Evolutionary conservation across 2,113 vertebrate genomes (phyloP).

Genomic region (Rostratula benghalensis): DNA sequence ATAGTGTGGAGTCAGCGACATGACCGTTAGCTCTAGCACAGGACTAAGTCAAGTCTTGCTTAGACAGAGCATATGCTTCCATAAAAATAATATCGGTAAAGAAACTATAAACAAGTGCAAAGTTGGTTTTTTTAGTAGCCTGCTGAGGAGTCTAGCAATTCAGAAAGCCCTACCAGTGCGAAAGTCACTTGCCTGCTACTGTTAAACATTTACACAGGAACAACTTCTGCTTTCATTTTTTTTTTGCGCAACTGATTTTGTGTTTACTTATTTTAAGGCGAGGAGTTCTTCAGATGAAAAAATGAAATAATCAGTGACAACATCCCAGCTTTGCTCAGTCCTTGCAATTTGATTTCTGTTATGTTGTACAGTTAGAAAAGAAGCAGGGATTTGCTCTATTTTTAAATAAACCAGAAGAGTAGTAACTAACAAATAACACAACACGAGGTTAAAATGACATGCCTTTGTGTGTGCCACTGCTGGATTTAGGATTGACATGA

Average conservation of each 20-base stretch:
- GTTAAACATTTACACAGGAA: not conserved
- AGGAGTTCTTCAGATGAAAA: not conserved
- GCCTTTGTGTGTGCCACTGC: not conserved
- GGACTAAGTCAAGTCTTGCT: not conserved
- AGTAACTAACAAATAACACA: not conserved
- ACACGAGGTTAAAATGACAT: not conserved
- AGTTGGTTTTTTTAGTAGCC: not conserved
- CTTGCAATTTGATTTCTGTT: not conserved
- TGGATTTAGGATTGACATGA: not conserved
- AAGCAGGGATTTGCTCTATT: not conserved
- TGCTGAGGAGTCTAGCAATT: not conserved
- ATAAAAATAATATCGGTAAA: not conserved
- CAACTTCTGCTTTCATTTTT: not conserved
- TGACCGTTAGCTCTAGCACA: not conserved
- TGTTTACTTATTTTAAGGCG: not conserved
- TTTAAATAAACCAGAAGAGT: not conserved
- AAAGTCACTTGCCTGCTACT: not conserved
- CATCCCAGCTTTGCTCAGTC: not conserved
- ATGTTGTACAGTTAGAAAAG: not conserved
- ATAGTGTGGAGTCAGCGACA: not conserved
- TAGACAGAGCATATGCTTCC: not conserved
- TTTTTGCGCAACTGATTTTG: not conserved
- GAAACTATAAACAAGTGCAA: not conserved
- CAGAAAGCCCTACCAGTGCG: not conserved
- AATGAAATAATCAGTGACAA: not conserved